phyloP scores from a whole-genome alignment of 1,140 invertebrate genomes.

The Neotoxoptera formosana region DNA sequence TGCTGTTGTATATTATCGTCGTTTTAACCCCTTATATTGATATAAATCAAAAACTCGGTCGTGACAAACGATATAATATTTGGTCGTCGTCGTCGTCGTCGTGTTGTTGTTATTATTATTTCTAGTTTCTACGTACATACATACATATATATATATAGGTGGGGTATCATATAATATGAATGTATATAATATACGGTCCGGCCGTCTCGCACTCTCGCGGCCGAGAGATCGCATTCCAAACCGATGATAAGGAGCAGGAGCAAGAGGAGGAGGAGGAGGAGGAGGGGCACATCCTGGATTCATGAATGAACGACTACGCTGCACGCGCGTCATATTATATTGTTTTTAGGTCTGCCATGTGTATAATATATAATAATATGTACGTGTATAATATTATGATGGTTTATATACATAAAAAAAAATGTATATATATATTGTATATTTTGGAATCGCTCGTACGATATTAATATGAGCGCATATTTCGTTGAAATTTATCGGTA shows the following conservation, averaged over 20 bases:
- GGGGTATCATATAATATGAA: not conserved
- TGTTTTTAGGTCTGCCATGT: slow-evolving; percentile 7
- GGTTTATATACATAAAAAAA: not conserved
- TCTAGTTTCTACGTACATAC: not conserved
- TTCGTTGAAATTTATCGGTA: slow-evolving; percentile 40
- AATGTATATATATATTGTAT: not conserved
- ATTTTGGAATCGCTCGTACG: not conserved
- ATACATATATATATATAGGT: not conserved
- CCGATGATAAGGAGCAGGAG: slow-evolving; percentile 8
- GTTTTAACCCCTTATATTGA: not conserved
- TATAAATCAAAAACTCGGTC: slow-evolving; percentile 4
- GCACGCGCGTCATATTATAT: not conserved
- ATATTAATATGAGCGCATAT: not conserved
- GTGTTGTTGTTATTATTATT: not conserved
- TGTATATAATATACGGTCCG: not conserved
- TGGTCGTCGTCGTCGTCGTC: no score
- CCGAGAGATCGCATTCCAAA: slow-evolving; percentile 45
- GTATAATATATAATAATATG: not conserved
- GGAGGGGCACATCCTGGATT: slow-evolving; percentile 15
- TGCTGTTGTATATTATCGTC: not conserved
- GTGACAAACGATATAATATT: slow-evolving; percentile 24
- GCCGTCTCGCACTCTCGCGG: not conserved
- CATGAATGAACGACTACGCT: slow-evolving; percentile 42
- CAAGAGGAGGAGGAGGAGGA: not conserved
- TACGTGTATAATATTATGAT: not conserved